These are phyloP conservation scores for Melanophora roralis DNA, from an alignment of 2,888 invertebrate species.

Conservation along the genomic window DNA sequence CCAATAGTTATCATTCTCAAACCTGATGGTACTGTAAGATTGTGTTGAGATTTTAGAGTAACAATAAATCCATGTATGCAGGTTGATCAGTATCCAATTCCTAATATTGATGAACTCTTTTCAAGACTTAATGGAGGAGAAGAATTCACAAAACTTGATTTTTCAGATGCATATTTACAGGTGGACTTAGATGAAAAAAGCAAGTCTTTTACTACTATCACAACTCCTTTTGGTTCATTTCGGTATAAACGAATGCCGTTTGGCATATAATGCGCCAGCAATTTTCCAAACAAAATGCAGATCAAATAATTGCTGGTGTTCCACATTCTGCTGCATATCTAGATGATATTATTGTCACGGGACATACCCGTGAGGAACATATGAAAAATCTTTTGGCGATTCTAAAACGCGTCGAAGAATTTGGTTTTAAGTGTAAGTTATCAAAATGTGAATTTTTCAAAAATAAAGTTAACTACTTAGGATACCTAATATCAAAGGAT, in stretches of 20 bases:
- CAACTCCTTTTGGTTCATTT: background rate
- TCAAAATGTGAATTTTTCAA: background rate
- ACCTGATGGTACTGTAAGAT: too few species aligned
- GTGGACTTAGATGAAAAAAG: background rate
- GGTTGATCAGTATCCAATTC: too few species aligned
- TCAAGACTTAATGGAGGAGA: too few species aligned
- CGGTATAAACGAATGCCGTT: background rate
- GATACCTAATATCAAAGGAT: background rate
- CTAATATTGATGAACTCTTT: constrained; percentile 59
- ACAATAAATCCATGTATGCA: too few species aligned
- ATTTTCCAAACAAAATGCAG: background rate
- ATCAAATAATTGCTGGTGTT: background rate
- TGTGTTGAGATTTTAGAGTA: too few species aligned
- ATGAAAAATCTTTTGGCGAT: background rate
- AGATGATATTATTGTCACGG: background rate
- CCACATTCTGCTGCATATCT: background rate
- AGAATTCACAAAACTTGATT: too few species aligned
- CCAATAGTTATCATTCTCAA: too few species aligned
- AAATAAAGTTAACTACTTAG: background rate
- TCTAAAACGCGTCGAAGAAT: background rate
- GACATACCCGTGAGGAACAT: background rate
- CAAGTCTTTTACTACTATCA: background rate
- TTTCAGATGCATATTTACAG: constrained; percentile 3
- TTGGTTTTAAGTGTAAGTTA: background rate
- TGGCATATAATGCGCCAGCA: background rate